Percentiles rank a stretch among this genome's conserved stretches.
Evolutionary conservation across 2,113 vertebrate genomes (phyloP).

Genomic region (Notechis scutatus): DNA sequence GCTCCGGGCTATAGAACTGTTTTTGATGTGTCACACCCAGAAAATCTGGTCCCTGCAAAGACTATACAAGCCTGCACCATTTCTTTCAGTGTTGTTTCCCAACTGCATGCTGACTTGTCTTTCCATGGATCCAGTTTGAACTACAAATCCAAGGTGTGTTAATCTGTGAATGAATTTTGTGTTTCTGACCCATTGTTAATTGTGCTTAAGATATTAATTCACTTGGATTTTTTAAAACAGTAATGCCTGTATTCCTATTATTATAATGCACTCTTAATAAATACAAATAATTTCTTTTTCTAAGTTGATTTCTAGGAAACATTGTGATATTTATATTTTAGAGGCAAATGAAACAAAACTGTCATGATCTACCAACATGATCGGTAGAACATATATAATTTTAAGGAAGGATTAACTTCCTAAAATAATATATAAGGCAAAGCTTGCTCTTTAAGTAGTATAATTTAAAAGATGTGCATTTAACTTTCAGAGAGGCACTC

Average conservation of each 20-base stretch:
- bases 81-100: slow-evolving; percentile 28
- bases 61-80: slow-evolving; percentile 49
- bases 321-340: slow-evolving; percentile 27
- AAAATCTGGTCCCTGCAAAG: slow-evolving; percentile 23
- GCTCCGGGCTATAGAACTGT: slow-evolving; percentile 45
- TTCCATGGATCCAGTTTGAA: background rate
- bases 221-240: background rate
- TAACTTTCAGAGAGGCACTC: background rate
- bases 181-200: background rate
- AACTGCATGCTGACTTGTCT: background rate
- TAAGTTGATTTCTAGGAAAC: background rate
- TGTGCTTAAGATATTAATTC: slow-evolving; percentile 11
- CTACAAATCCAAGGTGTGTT: background rate
- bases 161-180: background rate
- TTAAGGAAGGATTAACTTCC: background rate
- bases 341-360: slow-evolving; percentile 44
- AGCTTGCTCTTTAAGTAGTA: background rate
- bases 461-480: background rate
- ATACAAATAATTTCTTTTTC: background rate
- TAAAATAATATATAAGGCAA: background rate
- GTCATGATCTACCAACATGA: slow-evolving; percentile 19
- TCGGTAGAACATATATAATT: background rate
- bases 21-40: slow-evolving; percentile 51
- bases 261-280: background rate
- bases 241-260: background rate